A percentile compares a stretch with the other conserved stretches of the same genome.
phyloP scores from a whole-genome alignment of 2,113 vertebrate genomes.

The Hyperopisus bebe region DNA sequence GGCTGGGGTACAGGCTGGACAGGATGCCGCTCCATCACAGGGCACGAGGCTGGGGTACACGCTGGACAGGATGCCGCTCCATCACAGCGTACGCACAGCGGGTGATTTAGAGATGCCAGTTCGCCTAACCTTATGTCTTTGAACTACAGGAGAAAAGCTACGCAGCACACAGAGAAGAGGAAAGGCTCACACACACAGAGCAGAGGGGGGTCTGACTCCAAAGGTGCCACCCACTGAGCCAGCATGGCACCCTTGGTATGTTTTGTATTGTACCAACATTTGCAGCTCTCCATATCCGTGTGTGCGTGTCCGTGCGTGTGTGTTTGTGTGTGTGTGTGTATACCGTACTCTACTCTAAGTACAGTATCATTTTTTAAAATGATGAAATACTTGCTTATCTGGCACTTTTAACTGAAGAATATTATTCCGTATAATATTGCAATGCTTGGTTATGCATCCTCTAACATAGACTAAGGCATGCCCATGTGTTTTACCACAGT shows the following conservation, averaged over 20 bases:
- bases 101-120: background rate
- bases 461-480: background rate
- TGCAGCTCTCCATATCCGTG: background rate
- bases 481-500: background rate
- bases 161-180: background rate
- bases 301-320: too few relatives aligned
- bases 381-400: too few relatives aligned
- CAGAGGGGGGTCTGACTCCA: background rate
- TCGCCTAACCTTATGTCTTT: background rate
- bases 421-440: background rate
- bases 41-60: background rate
- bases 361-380: background rate
- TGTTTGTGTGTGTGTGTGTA: too few relatives aligned
- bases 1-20: too few relatives aligned
- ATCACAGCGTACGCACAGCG: background rate
- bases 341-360: background rate
- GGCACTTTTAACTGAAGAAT: too few relatives aligned
- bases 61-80: background rate
- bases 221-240: background rate
- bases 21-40: too few relatives aligned
- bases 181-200: background rate
- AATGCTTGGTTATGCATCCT: background rate
- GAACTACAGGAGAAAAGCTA: background rate
- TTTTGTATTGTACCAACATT: background rate
- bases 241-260: background rate